A percentile compares a stretch with the other conserved stretches of the same genome.
Conservation (phyloP, 2,888 invertebrate genomes). For the Taenaris catops region DNA sequence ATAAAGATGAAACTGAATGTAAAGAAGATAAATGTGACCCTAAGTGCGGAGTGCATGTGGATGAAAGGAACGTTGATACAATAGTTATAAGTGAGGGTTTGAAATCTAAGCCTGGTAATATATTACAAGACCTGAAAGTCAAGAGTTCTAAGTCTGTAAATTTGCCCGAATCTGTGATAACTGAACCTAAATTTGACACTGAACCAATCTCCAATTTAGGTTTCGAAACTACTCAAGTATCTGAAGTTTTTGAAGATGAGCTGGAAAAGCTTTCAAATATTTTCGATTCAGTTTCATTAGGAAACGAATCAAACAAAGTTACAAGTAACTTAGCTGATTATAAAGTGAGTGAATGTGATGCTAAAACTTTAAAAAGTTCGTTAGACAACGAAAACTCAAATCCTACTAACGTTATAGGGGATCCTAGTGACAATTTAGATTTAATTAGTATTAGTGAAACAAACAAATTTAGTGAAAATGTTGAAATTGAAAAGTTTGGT, state of each 20-base stretch:
- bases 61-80: constrained; percentile 2
- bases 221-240: constrained; percentile 11
- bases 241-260: constrained; percentile 6
- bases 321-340: constrained; percentile 6
- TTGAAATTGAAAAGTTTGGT: constrained; percentile 28
- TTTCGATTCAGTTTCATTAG: constrained; percentile 3
- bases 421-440: constrained; percentile 18
- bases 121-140: constrained; percentile 8
- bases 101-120: constrained; percentile 8
- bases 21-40: not conserved
- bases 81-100: constrained; percentile 12
- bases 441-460: constrained; percentile 33
- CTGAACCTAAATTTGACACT: constrained; percentile 13
- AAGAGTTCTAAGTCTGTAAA: constrained; percentile 6
- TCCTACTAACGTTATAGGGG: constrained; percentile 9
- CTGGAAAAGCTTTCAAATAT: not conserved
- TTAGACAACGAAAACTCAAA: constrained; percentile 19
- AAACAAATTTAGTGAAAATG: constrained; percentile 17
- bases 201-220: constrained; percentile 8
- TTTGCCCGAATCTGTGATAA: constrained; percentile 24
- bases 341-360: constrained; percentile 15
- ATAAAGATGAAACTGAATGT: not conserved
- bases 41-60: not conserved
- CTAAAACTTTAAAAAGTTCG: constrained; percentile 17
- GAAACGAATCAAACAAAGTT: constrained; percentile 8